Percentiles rank a stretch among this genome's conserved stretches.
phyloP scores from a whole-genome alignment of 2,888 invertebrate species.

The Cryptocephalus moraei region DNA sequence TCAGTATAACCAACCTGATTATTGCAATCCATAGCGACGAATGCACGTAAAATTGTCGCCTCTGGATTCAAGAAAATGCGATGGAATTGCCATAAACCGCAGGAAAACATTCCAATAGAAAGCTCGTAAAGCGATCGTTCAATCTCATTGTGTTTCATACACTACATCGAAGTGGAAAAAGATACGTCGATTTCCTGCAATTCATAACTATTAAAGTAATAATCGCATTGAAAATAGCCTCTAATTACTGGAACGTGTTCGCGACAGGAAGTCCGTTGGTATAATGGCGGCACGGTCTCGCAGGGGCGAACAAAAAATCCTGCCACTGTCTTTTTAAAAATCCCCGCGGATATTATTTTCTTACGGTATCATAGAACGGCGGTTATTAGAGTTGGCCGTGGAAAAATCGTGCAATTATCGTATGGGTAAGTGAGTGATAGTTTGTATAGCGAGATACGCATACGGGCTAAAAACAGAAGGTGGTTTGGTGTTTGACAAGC shows the following conservation, averaged over 20 bases:
- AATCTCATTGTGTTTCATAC: too few species aligned
- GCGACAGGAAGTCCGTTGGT: slow-evolving; percentile 4
- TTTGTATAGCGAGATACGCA: too few species aligned
- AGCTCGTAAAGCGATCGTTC: too few species aligned
- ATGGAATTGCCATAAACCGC: too few species aligned
- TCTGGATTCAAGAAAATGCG: too few species aligned
- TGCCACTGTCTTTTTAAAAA: background rate
- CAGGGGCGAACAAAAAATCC: background rate
- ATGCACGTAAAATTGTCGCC: too few species aligned
- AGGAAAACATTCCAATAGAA: too few species aligned
- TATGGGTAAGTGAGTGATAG: background rate
- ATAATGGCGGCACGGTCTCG: slow-evolving; percentile 1
- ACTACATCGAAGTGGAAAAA: too few species aligned
- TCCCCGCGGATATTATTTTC: background rate
- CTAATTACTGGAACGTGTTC: slow-evolving; percentile 4
- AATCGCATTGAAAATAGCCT: slow-evolving; percentile 4
- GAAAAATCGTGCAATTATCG: slow-evolving; percentile 1
- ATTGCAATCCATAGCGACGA: too few species aligned
- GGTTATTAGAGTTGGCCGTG: background rate
- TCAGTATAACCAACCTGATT: too few species aligned
- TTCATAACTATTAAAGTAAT: background rate
- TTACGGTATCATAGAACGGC: background rate
- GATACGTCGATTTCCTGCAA: background rate
- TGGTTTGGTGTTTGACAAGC: too few species aligned
- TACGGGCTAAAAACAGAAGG: too few species aligned